Evolutionary conservation across 2,888 invertebrate species (phyloP).

Genomic region (Rhimphoctona megacephalus): DNA sequence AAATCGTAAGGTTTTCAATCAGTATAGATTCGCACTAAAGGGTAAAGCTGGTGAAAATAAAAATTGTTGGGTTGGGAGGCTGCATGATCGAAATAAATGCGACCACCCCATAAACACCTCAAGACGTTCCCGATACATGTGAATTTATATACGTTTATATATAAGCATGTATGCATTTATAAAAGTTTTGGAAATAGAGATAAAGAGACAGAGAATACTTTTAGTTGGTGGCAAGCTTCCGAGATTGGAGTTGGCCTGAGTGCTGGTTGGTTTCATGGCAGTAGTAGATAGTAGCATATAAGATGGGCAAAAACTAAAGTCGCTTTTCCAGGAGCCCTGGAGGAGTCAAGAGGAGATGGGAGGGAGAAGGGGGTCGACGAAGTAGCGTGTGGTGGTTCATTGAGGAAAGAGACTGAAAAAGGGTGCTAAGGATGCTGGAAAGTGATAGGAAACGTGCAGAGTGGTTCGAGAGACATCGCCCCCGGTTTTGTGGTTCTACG

Average conservation of each 20-base stretch:
- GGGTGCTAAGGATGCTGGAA: slow-evolving; percentile 24
- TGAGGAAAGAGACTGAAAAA: slow-evolving; percentile 16
- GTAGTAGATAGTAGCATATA: slow-evolving; percentile 41
- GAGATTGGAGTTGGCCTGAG: slow-evolving; percentile 58
- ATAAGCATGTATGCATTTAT: not conserved
- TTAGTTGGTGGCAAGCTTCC: slow-evolving; percentile 59
- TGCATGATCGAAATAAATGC: not conserved
- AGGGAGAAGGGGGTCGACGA: slow-evolving; percentile 38
- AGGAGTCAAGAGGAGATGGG: slow-evolving; percentile 45
- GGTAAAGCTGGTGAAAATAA: not conserved
- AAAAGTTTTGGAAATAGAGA: not conserved
- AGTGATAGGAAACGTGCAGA: slow-evolving; percentile 51
- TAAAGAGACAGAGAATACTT: slow-evolving; percentile 29
- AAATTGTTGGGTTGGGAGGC: not conserved
- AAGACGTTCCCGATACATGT: not conserved
- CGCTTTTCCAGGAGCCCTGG: slow-evolving; percentile 18
- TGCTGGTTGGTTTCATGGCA: slow-evolving; percentile 46
- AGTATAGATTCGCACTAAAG: not conserved
- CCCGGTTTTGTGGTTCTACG: slow-evolving; percentile 55
- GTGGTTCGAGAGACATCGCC: slow-evolving; percentile 60
- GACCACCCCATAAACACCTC: not conserved
- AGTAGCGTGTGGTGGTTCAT: slow-evolving; percentile 23
- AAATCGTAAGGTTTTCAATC: not conserved
- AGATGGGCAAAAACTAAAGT: slow-evolving; percentile 55
- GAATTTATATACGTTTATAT: not conserved